Evolutionary conservation across 2,888 invertebrate genomes (phyloP).

Genomic region (Ophraella communa): DNA sequence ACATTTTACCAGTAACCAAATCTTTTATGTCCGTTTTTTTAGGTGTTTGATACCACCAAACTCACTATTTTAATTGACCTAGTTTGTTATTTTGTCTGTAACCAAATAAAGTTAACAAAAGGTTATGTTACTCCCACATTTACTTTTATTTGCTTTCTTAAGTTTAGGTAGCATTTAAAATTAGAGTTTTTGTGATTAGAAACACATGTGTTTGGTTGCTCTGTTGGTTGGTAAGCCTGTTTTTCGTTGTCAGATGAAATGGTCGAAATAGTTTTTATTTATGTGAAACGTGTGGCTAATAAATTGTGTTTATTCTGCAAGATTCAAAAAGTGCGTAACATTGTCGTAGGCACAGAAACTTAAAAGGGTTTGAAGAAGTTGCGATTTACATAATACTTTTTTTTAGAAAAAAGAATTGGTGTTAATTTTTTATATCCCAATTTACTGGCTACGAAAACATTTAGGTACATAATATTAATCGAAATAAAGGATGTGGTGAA

Average conservation of each 20-base stretch:
- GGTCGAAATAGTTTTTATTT: slow-evolving; percentile 39
- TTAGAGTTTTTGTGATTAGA: slow-evolving; percentile 38
- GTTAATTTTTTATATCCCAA: too few species aligned
- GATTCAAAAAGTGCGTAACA: slow-evolving; percentile 19
- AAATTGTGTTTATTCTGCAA: slow-evolving; percentile 29
- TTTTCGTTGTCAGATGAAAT: slow-evolving; percentile 40
- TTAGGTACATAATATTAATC: too few species aligned
- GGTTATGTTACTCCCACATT: slow-evolving; percentile 12
- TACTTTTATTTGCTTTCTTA: slow-evolving; percentile 35
- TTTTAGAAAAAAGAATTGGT: too few species aligned
- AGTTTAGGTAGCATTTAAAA: slow-evolving; percentile 37
- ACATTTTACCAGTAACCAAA: too few species aligned
- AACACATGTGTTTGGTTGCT: slow-evolving; percentile 34
- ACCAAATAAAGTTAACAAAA: background rate
- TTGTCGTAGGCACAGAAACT: background rate
- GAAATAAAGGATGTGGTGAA: too few species aligned
- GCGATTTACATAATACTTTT: background rate
- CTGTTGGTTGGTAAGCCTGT: slow-evolving; percentile 28
- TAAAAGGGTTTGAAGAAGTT: background rate
- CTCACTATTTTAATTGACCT: too few species aligned
- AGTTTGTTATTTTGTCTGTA: background rate
- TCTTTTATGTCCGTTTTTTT: too few species aligned
- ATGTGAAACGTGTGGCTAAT: slow-evolving; percentile 37
- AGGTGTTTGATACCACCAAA: too few species aligned
- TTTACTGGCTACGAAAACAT: too few species aligned